phyloP scores from a whole-genome alignment of 2,888 invertebrate genomes.

The Melolontha melolontha region DNA sequence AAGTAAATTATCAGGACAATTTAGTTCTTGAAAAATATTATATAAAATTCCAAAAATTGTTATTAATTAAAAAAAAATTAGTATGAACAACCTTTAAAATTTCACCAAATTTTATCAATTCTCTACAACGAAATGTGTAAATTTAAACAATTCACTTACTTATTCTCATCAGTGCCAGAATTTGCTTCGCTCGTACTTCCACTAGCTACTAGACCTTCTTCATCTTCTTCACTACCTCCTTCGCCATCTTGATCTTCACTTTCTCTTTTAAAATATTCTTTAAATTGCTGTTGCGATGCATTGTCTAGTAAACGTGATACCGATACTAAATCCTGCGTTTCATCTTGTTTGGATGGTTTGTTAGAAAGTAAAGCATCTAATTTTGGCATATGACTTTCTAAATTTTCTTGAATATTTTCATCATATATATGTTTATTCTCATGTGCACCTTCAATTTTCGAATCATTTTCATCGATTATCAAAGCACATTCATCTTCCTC shows the following conservation, averaged over 20 bases:
- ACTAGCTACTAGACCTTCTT: slow-evolving; percentile 84
- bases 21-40: background rate
- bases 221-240: slow-evolving; percentile 74
- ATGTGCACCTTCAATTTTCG: slow-evolving; percentile 53
- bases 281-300: slow-evolving; percentile 75
- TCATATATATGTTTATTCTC: slow-evolving; percentile 55
- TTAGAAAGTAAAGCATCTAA: slow-evolving; percentile 53
- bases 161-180: slow-evolving; percentile 86
- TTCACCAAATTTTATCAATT: too few relatives aligned
- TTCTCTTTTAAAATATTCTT: slow-evolving; percentile 72
- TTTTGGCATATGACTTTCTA: slow-evolving; percentile 40
- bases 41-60: too few relatives aligned
- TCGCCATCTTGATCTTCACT: slow-evolving; percentile 65
- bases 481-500: slow-evolving; percentile 75
- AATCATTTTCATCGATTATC: slow-evolving; percentile 75
- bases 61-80: background rate
- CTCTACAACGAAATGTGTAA: slow-evolving; percentile 6
- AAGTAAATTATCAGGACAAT: background rate
- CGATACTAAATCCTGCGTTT: slow-evolving; percentile 79
- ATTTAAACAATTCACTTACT: slow-evolving; percentile 66
- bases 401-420: slow-evolving; percentile 54
- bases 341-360: slow-evolving; percentile 60
- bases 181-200: slow-evolving; percentile 84
- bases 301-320: slow-evolving; percentile 82
- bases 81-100: background rate